phyloP scores from a whole-genome alignment of 2,113 vertebrate species.

The Daboia siamensis region DNA sequence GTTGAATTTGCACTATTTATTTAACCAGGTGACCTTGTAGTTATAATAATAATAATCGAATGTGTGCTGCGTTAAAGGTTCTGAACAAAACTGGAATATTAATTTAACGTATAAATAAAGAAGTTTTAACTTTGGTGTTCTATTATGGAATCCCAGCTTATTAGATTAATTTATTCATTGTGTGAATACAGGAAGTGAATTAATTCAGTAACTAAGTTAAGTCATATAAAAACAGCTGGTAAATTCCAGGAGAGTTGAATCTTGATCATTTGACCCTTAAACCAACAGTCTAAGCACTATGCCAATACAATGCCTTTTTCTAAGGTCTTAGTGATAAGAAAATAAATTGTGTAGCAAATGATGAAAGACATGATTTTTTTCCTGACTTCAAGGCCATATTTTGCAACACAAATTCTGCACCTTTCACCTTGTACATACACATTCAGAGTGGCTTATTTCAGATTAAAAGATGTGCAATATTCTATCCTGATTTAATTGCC shows the following conservation, averaged over 20 bases:
- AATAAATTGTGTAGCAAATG: neutral
- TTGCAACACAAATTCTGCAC: neutral
- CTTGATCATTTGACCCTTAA: neutral
- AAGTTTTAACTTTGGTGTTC: neutral
- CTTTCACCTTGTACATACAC: neutral
- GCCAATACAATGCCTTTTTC: neutral
- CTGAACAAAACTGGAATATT: neutral
- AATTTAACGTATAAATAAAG: neutral
- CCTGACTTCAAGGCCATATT: neutral
- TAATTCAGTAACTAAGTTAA: neutral
- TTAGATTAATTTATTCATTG: neutral
- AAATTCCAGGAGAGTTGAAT: neutral
- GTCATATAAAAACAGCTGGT: neutral
- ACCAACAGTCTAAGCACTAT: neutral
- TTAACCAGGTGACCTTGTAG: neutral
- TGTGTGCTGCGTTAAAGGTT: neutral
- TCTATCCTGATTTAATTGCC: neutral
- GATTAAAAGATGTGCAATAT: neutral
- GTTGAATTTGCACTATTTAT: neutral
- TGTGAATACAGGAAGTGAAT: neutral
- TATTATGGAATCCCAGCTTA: neutral
- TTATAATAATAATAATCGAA: neutral
- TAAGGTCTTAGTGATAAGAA: neutral
- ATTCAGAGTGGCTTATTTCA: neutral
- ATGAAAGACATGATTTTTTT: neutral